Conservation (phyloP, 2,888 invertebrate species). For the Cancer borealis region DNA sequence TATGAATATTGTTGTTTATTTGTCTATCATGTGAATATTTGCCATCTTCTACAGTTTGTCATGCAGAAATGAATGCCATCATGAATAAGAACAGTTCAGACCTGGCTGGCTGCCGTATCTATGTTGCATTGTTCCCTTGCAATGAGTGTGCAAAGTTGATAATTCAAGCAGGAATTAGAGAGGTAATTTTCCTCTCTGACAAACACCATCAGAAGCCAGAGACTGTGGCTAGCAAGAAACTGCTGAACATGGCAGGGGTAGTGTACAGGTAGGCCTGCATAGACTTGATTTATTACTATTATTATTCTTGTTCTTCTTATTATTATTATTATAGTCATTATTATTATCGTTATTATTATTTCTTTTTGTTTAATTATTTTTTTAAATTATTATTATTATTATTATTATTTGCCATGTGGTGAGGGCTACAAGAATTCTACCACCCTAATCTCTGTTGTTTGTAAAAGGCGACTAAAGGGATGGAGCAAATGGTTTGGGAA, state of each 20-base stretch:
- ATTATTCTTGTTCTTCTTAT: no score
- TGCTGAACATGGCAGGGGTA: constrained; percentile 90
- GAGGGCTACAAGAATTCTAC: no score
- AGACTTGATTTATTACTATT: not conserved
- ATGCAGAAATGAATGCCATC: constrained; percentile 98
- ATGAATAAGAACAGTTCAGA: constrained; percentile 91
- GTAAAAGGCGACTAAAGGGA: no score
- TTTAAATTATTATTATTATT: not conserved
- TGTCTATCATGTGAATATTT: not conserved
- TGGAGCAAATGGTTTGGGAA: no score
- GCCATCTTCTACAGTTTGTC: constrained; percentile 87
- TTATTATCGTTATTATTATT: no score
- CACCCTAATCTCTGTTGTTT: no score
- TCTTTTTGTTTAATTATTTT: no score
- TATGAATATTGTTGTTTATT: constrained; percentile 3
- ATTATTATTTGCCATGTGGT: not conserved
- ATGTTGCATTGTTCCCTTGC: constrained; percentile 95
- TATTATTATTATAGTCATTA: no score
- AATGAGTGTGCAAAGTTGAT: constrained; percentile 98
- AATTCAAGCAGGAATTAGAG: constrained; percentile 93
- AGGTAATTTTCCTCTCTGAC: constrained; percentile 90
- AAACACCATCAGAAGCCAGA: constrained; percentile 86
- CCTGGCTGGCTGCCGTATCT: constrained; percentile 90
- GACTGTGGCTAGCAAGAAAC: constrained; percentile 88
- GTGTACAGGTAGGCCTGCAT: constrained; percentile 82